Base-by-base conservation (phyloP, 1,140 invertebrate species). In the Ostrea denselamellosa region DNA sequence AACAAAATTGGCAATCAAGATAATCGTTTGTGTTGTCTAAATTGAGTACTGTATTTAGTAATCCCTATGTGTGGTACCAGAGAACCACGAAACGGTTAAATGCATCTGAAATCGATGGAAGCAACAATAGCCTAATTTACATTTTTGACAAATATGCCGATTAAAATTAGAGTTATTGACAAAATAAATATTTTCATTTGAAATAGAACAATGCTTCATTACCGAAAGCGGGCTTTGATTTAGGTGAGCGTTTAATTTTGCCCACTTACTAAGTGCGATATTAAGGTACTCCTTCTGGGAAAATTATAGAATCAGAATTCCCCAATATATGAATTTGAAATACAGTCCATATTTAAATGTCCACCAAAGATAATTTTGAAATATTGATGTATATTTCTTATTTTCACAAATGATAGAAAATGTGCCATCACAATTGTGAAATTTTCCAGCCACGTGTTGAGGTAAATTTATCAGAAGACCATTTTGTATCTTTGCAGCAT, bases 161-260 rank as follows among this genome's bases (percentile, higher is more conserved):
- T 77, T 77, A 77, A 77, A 77, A 77, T 77, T 77, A 34, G 68
- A 4, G 9, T 34, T 77, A 77, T 77, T 77, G 68, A 34, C 68
- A 77, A 34, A 28, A 25, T 77, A 28, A 77, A 77, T 77, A 28
- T 25, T 34, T 34, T 77, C 28, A 77, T 28, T 25, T 28, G 9
- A 34, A 77, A 28, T 28, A 77, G 68, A 77, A 77, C 68, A 77
- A 77, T 77, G 25, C 25, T 17, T 77, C 68, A 25, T 77, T 77
- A 77, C 8, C 28, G 68, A 10, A 25, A 34, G 7, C 2, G 25
- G 22, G 3, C 12, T 12, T 12, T 77, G 68, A 77, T 77, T 77
- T 77, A 77, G 34, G 25, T 77, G 68, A 77, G 5, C 28, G 5
- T 34, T 77, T 25, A 28, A 28, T 34, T 14, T 34, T 34, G 17